Evolutionary conservation across 92 coral and sea anemone genomes (phyloP), one percentile per base, ranked within the genome.

Genomic region (Blastomussa wellsi): DNA sequence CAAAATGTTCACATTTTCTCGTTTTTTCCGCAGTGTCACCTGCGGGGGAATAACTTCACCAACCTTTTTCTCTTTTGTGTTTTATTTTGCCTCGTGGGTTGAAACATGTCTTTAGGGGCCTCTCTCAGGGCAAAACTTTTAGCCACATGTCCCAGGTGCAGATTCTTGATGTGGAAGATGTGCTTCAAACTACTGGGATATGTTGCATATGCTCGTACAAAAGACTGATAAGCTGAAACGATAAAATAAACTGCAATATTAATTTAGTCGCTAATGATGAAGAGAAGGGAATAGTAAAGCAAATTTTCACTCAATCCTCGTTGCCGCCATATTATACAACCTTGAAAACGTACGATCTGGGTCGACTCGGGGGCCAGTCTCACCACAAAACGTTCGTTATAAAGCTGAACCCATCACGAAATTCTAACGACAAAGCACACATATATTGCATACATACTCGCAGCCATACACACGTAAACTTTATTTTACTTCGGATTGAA

Each of bases 121-220:
- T 96, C 98, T 84, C 98, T 92, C 47, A 96, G 92, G 11, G 96
- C 98, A 83, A 96, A 96, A 77, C 98, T 91, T 79, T 96, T 96
- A 37, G 98, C 98, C 49, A 96, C 93, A 73, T 96, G 98, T 24
- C 98, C 98, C 69, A 96, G 90, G 77, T 96, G 98, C 8, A 96
- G 90, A 68, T 87, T 96, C 79, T 85, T 89, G 78, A 93, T 82
- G 88, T 94, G 98, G 79, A 96, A 96, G 47, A 96, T 87, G 92
- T 92, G 94, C 74, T 96, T 96, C 42, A 94, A 68, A 41, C 81
- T 52, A 39, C 92, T 79, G n/a, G 98, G 98, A 78, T 90, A 94
- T 19, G 98, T 96, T 24, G 97, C 95, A 51, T 96, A 96, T n/a
- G 98, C 95, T 65, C 98, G 90, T 14, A 96, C 88, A 81, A 96